These are phyloP conservation scores for Drosophila bocki DNA, from an alignment of 1,140 invertebrate species.

Conservation along the genomic window DNA sequence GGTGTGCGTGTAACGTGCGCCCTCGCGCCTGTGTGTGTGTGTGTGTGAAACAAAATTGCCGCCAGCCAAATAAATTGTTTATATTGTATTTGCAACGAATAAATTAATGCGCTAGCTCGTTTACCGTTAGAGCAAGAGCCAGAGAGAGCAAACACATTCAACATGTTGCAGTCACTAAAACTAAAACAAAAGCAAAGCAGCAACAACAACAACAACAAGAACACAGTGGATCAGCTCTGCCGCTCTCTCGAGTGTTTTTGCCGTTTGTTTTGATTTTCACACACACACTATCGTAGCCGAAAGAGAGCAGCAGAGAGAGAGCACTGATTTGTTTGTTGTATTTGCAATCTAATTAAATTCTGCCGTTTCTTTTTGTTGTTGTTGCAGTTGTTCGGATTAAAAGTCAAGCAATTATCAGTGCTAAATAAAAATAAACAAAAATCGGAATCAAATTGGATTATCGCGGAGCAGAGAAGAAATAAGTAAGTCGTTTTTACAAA, in stretches of 20 bases:
- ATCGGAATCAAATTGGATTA: constrained; percentile 59
- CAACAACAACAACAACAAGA: constrained; percentile 12
- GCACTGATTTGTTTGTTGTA: constrained; percentile 26
- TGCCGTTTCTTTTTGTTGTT: constrained; percentile 26
- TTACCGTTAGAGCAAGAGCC: constrained; percentile 38
- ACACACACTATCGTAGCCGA: constrained; percentile 5
- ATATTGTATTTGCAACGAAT: constrained; percentile 16
- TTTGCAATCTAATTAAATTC: constrained; percentile 51
- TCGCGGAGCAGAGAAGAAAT: constrained; percentile 8
- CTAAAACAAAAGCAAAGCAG: constrained; percentile 47
- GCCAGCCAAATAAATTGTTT: constrained; percentile 19
- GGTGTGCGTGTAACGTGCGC: constrained; percentile 16
- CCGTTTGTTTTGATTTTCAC: constrained; percentile 51
- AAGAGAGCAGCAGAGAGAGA: constrained; percentile 2
- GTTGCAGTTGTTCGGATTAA: constrained; percentile 41
- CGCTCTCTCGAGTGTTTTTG: constrained; percentile 32
- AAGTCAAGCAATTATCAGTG: constrained; percentile 46
- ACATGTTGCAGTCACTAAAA: constrained; percentile 56
- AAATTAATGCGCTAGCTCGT: constrained; percentile 21
- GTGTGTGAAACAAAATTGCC: constrained; percentile 7
- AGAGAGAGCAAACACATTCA: constrained; percentile 40
- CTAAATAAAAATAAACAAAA: constrained; percentile 28
- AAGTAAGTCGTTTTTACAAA: constrained; percentile 33
- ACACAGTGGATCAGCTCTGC: constrained; percentile 15
- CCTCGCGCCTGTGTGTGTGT: background rate